Conservation (phyloP, 2,797 vertebrate species). For the Spondyliosoma cantharus region DNA sequence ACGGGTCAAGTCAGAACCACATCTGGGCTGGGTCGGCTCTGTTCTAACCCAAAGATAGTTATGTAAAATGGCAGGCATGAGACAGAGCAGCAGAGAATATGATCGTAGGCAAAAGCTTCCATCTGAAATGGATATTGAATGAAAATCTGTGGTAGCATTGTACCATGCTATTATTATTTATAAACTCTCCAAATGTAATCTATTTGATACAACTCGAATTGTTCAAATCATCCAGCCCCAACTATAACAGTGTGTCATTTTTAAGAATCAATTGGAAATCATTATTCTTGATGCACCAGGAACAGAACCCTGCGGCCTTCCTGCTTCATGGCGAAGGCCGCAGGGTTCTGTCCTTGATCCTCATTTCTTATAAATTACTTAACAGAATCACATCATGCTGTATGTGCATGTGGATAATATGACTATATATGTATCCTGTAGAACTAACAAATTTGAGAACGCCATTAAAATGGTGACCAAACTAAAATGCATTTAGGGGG, state of each 20-base stretch:
- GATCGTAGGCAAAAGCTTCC: constrained; percentile 7
- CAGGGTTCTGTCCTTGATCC: not conserved
- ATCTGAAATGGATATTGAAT: constrained; percentile 22
- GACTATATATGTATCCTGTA: not conserved
- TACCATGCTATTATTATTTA: not conserved
- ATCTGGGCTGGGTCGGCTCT: constrained; percentile 74
- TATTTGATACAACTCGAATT: too few species aligned
- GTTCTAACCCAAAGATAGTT: constrained; percentile 61
- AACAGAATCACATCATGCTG: not conserved
- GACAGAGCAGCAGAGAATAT: constrained; percentile 16
- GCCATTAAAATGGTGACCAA: not conserved
- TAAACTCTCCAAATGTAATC: not conserved
- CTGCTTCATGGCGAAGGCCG: not conserved
- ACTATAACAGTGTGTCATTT: not conserved
- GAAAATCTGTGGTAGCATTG: not conserved
- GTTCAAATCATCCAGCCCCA: not conserved
- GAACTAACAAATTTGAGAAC: not conserved
- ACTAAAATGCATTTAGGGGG: not conserved
- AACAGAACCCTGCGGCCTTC: not conserved
- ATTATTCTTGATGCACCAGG: not conserved
- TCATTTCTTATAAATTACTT: not conserved
- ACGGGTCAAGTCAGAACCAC: constrained; percentile 74
- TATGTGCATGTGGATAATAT: not conserved
- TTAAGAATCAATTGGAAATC: not conserved
- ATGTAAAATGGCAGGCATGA: constrained; percentile 50